Conservation (phyloP, 2,113 vertebrate species). For the Nettapus auritus region DNA sequence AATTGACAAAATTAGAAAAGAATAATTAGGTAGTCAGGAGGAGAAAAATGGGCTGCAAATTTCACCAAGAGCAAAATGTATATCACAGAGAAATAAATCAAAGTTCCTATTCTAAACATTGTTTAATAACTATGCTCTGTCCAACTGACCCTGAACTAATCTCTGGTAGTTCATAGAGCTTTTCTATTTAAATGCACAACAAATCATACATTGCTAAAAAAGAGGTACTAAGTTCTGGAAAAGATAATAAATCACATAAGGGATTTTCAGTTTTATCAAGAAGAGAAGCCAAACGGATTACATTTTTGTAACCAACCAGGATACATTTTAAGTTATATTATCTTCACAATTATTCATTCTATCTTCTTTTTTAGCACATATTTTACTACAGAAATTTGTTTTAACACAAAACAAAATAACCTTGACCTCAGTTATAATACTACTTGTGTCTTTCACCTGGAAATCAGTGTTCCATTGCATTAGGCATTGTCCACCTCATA, state of each 20-base stretch:
- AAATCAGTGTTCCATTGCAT: not conserved
- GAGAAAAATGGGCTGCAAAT: not conserved
- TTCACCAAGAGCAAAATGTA: not conserved
- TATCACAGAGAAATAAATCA: not conserved
- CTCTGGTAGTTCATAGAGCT: not conserved
- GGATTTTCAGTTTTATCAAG: not conserved
- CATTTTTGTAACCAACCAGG: not conserved
- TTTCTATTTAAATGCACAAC: conserved; percentile 18
- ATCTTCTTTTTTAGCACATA: not conserved
- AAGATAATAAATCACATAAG: not conserved
- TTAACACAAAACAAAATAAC: not conserved
- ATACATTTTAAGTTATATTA: not conserved
- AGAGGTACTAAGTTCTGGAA: not conserved
- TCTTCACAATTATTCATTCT: not conserved
- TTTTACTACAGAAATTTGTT: not conserved
- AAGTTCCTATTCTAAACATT: not conserved
- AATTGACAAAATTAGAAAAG: conserved; percentile 13
- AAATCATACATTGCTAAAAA: conserved; percentile 5
- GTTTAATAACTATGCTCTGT: not conserved
- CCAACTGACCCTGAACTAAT: conserved; percentile 17
- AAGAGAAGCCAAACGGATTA: not conserved
- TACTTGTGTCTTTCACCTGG: not conserved
- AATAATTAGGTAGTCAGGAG: not conserved
- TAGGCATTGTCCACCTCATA: not conserved
- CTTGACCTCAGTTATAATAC: not conserved